Base-by-base conservation (phyloP, 2,888 invertebrate genomes). In the Bembecia ichneumoniformis region DNA sequence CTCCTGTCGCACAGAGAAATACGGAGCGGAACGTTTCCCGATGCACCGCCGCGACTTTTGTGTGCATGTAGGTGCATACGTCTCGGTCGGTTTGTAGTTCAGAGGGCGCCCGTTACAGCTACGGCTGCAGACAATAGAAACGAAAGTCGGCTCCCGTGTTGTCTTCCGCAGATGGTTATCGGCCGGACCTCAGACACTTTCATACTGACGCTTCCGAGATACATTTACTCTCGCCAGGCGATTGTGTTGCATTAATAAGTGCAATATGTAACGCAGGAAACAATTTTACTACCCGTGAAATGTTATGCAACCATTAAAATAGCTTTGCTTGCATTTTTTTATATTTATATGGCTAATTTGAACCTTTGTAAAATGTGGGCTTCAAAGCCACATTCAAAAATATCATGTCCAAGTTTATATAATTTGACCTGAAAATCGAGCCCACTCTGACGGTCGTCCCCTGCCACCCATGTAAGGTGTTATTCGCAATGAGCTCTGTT, bases 11-110 rank as follows among this genome's bases (percentile, higher is more conserved):
- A 70, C 66, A 64, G 69, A 66, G 71, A 72, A 82, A 79, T 77
- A 76, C 80, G 78, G 72, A 82, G 81, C 84, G 83, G 79, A 86
- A 84, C 83, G 78, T 68, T 86, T 86, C 83, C 84, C 80, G 63
- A 64, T 74, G 65, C 64, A 58, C 59, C 70, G 72, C 74, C 65
- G 68, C 63, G 55, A 60, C 73, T 62, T 73, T 78, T 78, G 75
- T 79, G 62, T 60, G 59, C 59, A 60, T 58, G 59, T 67, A 62
- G 48, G 62, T 68, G 59, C 58, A 59, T 67, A 62, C 48, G 63
- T 68, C 72, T 71, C 64, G 60, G 69, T 67, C 66, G 65, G 65
- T 64, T 70, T 66, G 66, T 69, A 74, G 77, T 77, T 80, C 78
- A 78, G 73, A 77, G 81, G 77, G 77, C 79, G 74, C 66, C 56